A percentile compares a stretch with the other conserved stretches of the same genome.
Conservation (phyloP, 2,797 vertebrate genomes). For the Chaetodon trifasciatus region DNA sequence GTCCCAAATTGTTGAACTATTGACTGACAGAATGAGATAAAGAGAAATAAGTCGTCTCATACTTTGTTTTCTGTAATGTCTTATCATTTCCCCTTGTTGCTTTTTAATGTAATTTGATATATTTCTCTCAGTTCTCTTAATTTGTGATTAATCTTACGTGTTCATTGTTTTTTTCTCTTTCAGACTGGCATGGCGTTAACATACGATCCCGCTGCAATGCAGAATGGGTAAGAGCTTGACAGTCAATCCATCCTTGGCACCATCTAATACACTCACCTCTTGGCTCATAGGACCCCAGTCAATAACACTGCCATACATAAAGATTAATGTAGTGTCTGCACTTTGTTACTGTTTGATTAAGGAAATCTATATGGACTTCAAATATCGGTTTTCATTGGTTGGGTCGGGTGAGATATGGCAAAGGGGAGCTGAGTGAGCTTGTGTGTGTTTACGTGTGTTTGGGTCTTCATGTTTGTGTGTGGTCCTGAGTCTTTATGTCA, state of each 20-base stretch:
- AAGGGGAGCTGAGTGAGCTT: conserved; percentile 28
- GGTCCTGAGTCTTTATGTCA: conserved; percentile 59
- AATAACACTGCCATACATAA: conserved; percentile 76
- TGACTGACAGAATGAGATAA: neutral
- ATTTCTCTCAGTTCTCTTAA: neutral
- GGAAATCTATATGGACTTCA: conserved; percentile 65
- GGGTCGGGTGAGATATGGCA: conserved; percentile 41
- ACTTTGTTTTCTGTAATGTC: neutral
- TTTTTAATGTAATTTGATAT: neutral
- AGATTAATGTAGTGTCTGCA: conserved; percentile 77
- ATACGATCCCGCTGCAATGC: conserved; percentile 96
- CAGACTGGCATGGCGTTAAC: conserved; percentile 98
- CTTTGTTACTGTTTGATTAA: conserved; percentile 78
- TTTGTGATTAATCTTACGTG: conserved; percentile 34
- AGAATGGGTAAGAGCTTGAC: conserved; percentile 92
- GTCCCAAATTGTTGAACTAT: neutral
- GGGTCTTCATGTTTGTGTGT: conserved; percentile 33
- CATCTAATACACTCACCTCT: conserved; percentile 65
- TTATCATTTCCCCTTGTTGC: neutral
- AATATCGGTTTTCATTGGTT: conserved; percentile 54
- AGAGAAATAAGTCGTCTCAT: no score
- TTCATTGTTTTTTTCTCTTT: conserved; percentile 63
- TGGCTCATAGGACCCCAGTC: conserved; percentile 62
- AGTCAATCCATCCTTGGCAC: conserved; percentile 63
- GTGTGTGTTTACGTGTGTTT: conserved; percentile 24